Evolutionary conservation across 2,888 invertebrate genomes (phyloP).

Genomic region (Sesia apiformis): DNA sequence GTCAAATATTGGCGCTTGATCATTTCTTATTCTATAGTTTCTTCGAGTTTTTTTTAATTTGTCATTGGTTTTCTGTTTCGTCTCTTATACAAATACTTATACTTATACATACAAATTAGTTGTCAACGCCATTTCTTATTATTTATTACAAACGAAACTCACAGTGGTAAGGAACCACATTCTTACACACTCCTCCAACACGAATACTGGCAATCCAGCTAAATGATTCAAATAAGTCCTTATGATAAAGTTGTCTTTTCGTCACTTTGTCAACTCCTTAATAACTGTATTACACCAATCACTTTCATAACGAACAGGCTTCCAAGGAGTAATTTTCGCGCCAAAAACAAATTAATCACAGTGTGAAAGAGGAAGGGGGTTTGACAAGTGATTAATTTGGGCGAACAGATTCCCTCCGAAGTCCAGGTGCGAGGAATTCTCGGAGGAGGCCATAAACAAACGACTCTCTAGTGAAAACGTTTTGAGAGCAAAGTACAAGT

Average conservation of each 20-base stretch:
- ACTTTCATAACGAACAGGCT: slow-evolving; percentile 10
- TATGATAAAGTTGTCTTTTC: background rate
- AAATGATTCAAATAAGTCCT: background rate
- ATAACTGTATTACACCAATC: background rate
- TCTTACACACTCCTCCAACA: too few relatives aligned
- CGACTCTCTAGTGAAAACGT: slow-evolving; percentile 24
- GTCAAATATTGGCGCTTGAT: too few relatives aligned
- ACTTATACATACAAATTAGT: too few relatives aligned
- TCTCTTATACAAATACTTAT: too few relatives aligned
- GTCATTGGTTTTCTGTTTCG: too few relatives aligned
- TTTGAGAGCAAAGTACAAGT: slow-evolving; percentile 7
- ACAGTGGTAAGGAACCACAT: too few relatives aligned
- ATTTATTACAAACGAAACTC: too few relatives aligned
- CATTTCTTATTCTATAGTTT: too few relatives aligned
- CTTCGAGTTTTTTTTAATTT: too few relatives aligned
- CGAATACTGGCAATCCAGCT: too few relatives aligned
- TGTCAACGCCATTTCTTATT: too few relatives aligned
- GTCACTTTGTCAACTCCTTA: background rate
- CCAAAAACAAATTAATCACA: slow-evolving; percentile 36
- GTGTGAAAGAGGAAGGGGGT: slow-evolving; percentile 17
- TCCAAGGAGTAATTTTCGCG: slow-evolving; percentile 21
- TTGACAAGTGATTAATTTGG: slow-evolving; percentile 48
- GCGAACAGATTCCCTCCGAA: slow-evolving; percentile 24
- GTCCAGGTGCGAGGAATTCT: slow-evolving; percentile 30
- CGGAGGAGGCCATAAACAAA: slow-evolving; percentile 29